Evolutionary conservation across 1,140 invertebrate genomes (phyloP).

Genomic region (Tetramorium simillimum): DNA sequence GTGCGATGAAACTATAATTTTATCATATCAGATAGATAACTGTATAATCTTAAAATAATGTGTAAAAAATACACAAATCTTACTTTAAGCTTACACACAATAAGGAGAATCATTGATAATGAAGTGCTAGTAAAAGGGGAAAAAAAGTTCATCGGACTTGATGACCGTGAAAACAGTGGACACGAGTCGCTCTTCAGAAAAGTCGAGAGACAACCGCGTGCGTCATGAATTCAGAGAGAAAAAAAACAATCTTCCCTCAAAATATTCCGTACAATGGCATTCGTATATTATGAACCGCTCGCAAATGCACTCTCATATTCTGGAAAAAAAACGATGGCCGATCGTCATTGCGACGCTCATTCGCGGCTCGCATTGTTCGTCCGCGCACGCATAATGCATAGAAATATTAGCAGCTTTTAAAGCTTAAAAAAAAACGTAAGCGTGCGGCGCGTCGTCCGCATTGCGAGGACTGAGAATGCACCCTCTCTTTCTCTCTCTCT

Average conservation of each 20-base stretch:
- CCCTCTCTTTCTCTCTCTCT: conserved; percentile 12
- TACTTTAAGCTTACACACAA: background rate
- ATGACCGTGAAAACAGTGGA: conserved; percentile 1
- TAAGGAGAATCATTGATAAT: background rate
- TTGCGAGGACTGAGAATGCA: conserved; percentile 42
- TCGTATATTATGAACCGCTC: background rate
- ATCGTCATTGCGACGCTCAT: conserved; percentile 10
- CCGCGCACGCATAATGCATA: conserved; percentile 39
- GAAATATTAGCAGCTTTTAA: conserved; percentile 68
- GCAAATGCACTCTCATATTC: conserved; percentile 8
- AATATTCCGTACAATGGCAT: conserved; percentile 36
- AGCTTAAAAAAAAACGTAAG: conserved; percentile 65
- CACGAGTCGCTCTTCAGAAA: conserved; percentile 3
- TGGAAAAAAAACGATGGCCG: conserved; percentile 53
- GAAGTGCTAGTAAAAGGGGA: background rate
- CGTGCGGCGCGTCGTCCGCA: conserved; percentile 29
- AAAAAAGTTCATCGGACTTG: background rate
- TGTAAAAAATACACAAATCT: background rate
- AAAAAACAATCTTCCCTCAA: background rate
- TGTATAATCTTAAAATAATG: background rate
- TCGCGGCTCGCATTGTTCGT: conserved; percentile 62
- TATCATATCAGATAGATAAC: background rate
- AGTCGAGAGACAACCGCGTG: conserved; percentile 22
- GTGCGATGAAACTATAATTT: background rate
- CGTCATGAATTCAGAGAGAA: conserved; percentile 34